Conservation (phyloP, 2,113 vertebrate genomes). For the Paratilapia polleni region DNA sequence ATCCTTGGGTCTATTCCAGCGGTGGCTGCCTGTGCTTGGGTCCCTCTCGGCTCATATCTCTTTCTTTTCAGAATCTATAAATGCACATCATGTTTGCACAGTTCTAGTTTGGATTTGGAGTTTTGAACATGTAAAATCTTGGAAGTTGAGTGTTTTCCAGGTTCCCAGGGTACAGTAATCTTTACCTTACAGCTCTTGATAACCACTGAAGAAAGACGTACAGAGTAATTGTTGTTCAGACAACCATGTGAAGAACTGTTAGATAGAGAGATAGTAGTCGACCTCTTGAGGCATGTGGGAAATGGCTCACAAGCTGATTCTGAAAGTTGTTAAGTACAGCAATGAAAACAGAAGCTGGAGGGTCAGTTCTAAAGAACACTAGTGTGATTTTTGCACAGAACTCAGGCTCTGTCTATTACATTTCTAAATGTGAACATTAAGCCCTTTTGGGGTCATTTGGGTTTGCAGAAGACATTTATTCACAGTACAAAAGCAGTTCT, state of each 20-base stretch:
- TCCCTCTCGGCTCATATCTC: no score
- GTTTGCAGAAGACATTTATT: neutral
- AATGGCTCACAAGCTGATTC: neutral
- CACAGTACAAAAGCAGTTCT: neutral
- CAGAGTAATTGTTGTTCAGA: neutral
- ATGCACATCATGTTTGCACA: neutral
- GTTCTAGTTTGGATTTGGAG: neutral
- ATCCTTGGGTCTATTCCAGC: no score
- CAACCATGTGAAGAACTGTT: neutral
- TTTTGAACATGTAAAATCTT: slow-evolving; percentile 1
- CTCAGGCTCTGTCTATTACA: neutral
- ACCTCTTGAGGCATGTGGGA: neutral
- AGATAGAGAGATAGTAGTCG: neutral
- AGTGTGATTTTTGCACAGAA: neutral
- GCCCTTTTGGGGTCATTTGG: neutral
- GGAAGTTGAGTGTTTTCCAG: neutral
- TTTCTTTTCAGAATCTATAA: neutral
- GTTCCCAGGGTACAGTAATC: neutral
- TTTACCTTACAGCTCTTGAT: neutral
- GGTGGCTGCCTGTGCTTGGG: no score
- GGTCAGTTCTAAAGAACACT: neutral
- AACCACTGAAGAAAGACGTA: neutral
- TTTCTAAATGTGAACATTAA: neutral
- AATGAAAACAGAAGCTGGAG: neutral
- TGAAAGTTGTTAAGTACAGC: neutral